A percentile compares a stretch with the other conserved stretches of the same genome.
Conservation (phyloP, 2,797 vertebrate species). For the Myripristis jacobus region DNA sequence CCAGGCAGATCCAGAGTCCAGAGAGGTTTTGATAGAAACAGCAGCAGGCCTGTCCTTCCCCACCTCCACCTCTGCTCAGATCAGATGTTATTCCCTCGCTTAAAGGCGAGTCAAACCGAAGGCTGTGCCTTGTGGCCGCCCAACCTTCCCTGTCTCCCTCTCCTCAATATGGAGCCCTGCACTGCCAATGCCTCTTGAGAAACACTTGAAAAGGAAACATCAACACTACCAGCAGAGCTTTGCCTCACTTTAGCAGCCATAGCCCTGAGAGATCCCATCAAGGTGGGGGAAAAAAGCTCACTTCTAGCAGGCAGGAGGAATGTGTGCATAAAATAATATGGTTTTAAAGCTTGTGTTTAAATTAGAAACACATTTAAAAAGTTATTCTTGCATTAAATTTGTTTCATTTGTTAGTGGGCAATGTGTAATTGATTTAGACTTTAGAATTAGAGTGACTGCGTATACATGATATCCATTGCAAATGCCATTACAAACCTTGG, state of each 20-base stretch:
- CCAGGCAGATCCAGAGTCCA: constrained; percentile 12
- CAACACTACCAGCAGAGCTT: constrained; percentile 51
- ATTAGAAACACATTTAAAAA: constrained; percentile 18
- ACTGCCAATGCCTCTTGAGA: constrained; percentile 49
- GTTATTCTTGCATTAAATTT: not conserved
- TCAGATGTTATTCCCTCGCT: constrained; percentile 44
- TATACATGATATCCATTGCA: not conserved
- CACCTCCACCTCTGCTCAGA: constrained; percentile 29
- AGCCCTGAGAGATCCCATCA: constrained; percentile 28
- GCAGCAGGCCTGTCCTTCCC: constrained; percentile 51
- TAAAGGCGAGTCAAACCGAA: constrained; percentile 38
- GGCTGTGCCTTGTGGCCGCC: constrained; percentile 51
- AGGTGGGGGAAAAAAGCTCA: constrained; percentile 32
- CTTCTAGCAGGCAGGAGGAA: constrained; percentile 10
- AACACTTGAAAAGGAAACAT: constrained; percentile 58
- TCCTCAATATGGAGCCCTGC: constrained; percentile 37
- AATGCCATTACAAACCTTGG: constrained; percentile 10
- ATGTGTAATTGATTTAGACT: not conserved
- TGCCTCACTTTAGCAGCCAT: constrained; percentile 25
- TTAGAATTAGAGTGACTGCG: not conserved
- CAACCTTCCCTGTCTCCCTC: constrained; percentile 27
- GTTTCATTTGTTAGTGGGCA: too few relatives aligned
- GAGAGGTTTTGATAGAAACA: constrained; percentile 54
- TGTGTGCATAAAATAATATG: constrained; percentile 41
- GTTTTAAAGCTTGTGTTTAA: constrained; percentile 31